Base-by-base conservation (phyloP, 2,113 vertebrate species). In the Bubo blakistoni region DNA sequence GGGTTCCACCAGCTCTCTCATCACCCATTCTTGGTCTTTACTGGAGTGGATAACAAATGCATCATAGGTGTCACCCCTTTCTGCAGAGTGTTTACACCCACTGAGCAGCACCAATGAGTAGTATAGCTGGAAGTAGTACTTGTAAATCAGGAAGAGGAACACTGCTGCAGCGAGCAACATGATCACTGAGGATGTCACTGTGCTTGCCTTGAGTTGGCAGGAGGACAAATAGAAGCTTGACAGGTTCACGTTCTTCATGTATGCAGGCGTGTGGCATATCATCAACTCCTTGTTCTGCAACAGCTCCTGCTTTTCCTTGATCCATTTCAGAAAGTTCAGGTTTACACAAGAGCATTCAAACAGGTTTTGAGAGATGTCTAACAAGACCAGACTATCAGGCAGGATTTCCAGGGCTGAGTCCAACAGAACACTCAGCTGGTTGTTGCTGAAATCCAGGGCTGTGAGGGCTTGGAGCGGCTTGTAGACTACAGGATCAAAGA, bases 1-100 rank as follows among this genome's bases (percentile, higher is more conserved):
- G n/a, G 98, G 98, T 42, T 97, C 98, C n/a, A 98, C 98, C 80
- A 98, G 76, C 46, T 98, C 97, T 42, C 95, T 96, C 8, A 86
- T 98, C 79, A 98, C 98, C 98, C 98, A 98, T 25, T 98, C 98
- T 36, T 98, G 97, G 67, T 98, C 98, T n/a, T 97, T 97, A 83
- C 98, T 98, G 12, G 98, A 98, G 91, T 98, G 98, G 88, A 98
- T 98, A 13, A 98, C 98, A 89, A 98, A 98, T 1, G 98, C 98
- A 25, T 98, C 98, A 3, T 98, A 98, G 29, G n/a, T 92, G 16
- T 80, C 85, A 5, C 98, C 98, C 3, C 96, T 94, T 79, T 95
- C 92, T 32, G 90, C 66, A 1, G 95, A 95, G 34, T 51, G 94
- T 44, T 90, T 97, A 74, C 97, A 98, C 14, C 98, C 97, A 54